Base-by-base conservation (phyloP, 2,113 vertebrate species). In the Chaetura pelagica region DNA sequence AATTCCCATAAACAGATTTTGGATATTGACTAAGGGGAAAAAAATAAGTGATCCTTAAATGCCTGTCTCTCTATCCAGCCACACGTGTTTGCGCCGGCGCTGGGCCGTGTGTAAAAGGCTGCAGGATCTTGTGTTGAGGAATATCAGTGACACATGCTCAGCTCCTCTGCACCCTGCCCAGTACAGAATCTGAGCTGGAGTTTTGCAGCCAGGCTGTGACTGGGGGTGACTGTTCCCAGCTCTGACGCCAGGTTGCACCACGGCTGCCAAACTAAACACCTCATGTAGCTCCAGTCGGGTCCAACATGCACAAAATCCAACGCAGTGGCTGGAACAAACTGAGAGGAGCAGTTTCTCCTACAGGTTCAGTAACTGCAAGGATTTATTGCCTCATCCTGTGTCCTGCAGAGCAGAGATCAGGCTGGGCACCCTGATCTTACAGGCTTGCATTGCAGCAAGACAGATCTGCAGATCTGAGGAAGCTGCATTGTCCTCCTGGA, bases 1-100 rank as follows among this genome's bases (percentile, higher is more conserved):
- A 89, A 87, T 54, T 90, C 74, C 76, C 64, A 42, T 35, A 73
- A 10, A 11, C n/a, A 87, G 67, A 48, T 85, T 91, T 91, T 38
- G 87, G 91, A 7, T 87, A 76, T 89, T 91, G 92, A 79, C 54
- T 19, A 63, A 73, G 19, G 32, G 10, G 4, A 52, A 51, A 54
- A 54, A 34, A 22, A 32, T 18, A 19, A 27, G 5, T 29, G 93
- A 23, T 46, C 18, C 26, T 80, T 73, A 38, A 58, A 76, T 26
- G 62, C 63, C 12, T 9, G 34, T 74, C 19, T 72, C 15, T 84
- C 21, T 38, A 4, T 44, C 21, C 49, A 87, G 40, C 29, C 8
- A 0, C 13, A 24, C 1, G 9, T 2, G 49, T 48, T 79, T 12
- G 26, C 5, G 4, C 71, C 55, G 38, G 74, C 7, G 0, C 79